Base-by-base conservation (phyloP, 2,888 invertebrate genomes). In the Argynnis bischoffii region DNA sequence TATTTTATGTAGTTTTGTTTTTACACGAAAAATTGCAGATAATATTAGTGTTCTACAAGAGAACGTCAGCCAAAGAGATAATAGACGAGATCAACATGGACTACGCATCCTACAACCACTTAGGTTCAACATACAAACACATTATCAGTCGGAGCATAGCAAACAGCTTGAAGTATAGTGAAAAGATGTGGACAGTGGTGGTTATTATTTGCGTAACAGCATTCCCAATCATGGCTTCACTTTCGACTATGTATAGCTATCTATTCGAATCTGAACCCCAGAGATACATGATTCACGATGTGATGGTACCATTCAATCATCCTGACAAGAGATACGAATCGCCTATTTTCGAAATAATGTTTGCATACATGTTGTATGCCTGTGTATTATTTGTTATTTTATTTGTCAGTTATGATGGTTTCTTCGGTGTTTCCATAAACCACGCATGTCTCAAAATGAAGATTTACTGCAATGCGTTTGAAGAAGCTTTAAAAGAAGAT, bases 391-490 rank as follows among this genome's bases (percentile, higher is more conserved):
- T 82, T 41, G 73, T 82, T 0, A 21, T 84, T 0, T 83, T 83
- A 35, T 89, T 83, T 50, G 73, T 76, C 0, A 86, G 86, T 0
- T 88, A 82, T 69, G 89, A 89, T n/a, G 84, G 83, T 0, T 85
- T 86, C 46, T 89, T 84, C 31, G 87, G 86, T 0, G 13, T 89
- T 18, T 72, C 74, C 0, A 79, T 85, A 0, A 84, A 85, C 72
- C 89, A 89, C 72, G 85, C 85, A 0, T 88, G 89, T 46, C 65
- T 88, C 68, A 89, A 89, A 72, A 86, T 89, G 77, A 77, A 79
- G 4, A 6, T 88, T 18, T 81, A 75, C 14, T 85, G 88, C 65
- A 76, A 76, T 21, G 75, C 72, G 1, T 66, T 89, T 47, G 81
- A 85, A 1, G 82, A 86, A 0, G 84, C 84, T 0, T 66, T 86